phyloP scores from a whole-genome alignment of 2,113 vertebrate species.

The Rousettus leschenaultii region DNA sequence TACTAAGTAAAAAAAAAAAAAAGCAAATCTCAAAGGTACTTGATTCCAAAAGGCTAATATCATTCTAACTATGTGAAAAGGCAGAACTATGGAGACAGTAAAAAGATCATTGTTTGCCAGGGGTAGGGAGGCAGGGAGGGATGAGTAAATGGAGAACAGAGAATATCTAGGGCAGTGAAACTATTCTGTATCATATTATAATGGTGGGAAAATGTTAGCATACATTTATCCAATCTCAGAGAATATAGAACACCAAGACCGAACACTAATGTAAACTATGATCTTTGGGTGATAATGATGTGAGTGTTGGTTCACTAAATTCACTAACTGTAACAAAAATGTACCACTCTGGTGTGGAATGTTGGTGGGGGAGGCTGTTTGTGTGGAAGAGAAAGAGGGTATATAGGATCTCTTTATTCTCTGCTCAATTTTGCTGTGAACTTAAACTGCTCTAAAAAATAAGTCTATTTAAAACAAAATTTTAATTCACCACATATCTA shows the following conservation, averaged over 20 bases:
- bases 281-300: neutral
- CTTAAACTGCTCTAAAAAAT: neutral
- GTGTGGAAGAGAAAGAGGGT: neutral
- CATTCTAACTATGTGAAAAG: neutral
- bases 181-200: neutral
- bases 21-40: neutral
- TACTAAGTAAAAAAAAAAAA: neutral
- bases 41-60: neutral
- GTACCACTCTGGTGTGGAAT: neutral
- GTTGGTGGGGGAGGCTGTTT: neutral
- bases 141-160: no score
- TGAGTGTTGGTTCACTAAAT: neutral
- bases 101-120: neutral
- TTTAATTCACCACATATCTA: neutral
- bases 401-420: neutral
- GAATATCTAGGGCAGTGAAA: neutral
- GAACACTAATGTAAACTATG: neutral
- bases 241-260: neutral
- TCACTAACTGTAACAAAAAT: neutral
- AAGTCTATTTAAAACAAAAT: neutral
- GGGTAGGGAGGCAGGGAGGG: fast-evolving
- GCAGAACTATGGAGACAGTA: neutral
- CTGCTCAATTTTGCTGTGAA: neutral
- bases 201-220: neutral
- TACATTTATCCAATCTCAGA: neutral